Conservation (phyloP, 2,797 vertebrate species). For the Poecilia velifera region DNA sequence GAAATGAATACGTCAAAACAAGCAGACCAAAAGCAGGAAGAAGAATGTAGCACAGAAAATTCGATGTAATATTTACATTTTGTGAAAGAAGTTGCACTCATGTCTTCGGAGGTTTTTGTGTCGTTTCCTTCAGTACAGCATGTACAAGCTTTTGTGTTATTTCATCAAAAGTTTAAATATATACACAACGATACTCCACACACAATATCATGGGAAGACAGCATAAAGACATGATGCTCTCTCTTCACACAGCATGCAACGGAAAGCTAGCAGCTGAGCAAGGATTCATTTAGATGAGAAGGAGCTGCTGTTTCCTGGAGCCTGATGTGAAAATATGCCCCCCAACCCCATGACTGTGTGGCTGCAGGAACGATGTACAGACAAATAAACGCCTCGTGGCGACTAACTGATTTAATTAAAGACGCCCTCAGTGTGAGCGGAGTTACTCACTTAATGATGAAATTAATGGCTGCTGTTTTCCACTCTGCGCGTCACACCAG, state of each 20-base stretch:
- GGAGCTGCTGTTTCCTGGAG: constrained; percentile 71
- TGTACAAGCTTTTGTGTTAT: too few relatives aligned
- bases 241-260: constrained; percentile 60
- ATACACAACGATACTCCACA: not conserved
- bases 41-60: too few relatives aligned
- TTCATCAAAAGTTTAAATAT: not conserved
- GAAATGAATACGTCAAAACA: too few relatives aligned
- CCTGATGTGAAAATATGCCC: constrained; percentile 70
- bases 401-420: constrained; percentile 78
- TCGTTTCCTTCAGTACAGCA: too few relatives aligned
- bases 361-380: constrained; percentile 52
- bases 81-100: too few relatives aligned
- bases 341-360: constrained; percentile 48
- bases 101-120: too few relatives aligned
- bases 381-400: constrained; percentile 70
- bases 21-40: too few relatives aligned
- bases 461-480: constrained; percentile 67
- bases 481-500: constrained; percentile 41
- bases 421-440: constrained; percentile 58
- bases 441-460: constrained; percentile 65
- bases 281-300: constrained; percentile 68
- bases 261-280: constrained; percentile 45
- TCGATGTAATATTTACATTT: too few relatives aligned
- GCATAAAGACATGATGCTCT: constrained; percentile 16
- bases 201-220: not conserved